Evolutionary conservation across 2,797 vertebrate species (phyloP), one percentile per base, ranked within the genome.

Genomic region (Acanthurus leucopareius): DNA sequence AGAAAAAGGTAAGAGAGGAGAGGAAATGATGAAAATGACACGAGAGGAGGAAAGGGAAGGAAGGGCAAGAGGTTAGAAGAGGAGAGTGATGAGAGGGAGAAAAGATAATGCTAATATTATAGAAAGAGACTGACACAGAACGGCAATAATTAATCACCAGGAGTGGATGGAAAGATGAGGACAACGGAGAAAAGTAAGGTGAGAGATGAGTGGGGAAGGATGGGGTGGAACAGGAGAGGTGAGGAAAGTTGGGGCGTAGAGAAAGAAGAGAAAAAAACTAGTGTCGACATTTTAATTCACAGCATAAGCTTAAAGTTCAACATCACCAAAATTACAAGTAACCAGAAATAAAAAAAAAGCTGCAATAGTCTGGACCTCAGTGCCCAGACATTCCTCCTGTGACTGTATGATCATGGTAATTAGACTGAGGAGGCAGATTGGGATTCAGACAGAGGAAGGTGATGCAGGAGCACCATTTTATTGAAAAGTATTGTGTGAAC

Each of bases 101-200:
- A 57, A 66, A 75, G 63, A 84, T 76, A 80, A 89, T 78, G 77
- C 63, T 83, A 80, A 86, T 86, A 82, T 85, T 79, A 80, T 69
- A 72, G 62, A 82, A 80, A 71, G 57, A 74, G 60, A 84, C 28
- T 42, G 80, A 89, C 69, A 82, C 80, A 4, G 14, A 66, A 72
- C 57, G 57, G 77, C 49, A 75, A 73, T 83, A 73, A 89, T 91
- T 86, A 82, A 89, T 90, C 74, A 84, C 59, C 0, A 9, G 13
- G 47, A 73, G 56, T 56, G 58, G 59, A 83, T 58, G 76, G 57
- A 73, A 75, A 75, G 79, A 88, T 63, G 74, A 75, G 25, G 52
- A 60, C 1, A 7, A 15, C 42, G 17, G 61, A 32, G 38, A 56
- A 64, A 49, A 25, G 25, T 25, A 25, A 25, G 25, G 25, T 25